These are phyloP conservation scores for Drosophila glabriapex DNA, from an alignment of 2,888 invertebrate species.

Conservation along the genomic window DNA sequence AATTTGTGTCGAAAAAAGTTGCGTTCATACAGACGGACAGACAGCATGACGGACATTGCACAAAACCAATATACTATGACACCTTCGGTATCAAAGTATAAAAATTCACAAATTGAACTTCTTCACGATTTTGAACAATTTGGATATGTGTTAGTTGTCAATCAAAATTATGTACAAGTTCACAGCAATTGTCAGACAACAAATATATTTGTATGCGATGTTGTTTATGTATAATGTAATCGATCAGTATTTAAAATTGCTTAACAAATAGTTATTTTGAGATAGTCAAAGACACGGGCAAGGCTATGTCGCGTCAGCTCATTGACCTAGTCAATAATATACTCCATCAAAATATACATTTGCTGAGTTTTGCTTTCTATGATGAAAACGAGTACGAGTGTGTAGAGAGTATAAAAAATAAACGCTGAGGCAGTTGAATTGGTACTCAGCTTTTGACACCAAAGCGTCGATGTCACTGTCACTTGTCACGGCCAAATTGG, in stretches of 20 bases:
- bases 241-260: not conserved
- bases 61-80: too few species aligned
- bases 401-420: constrained; percentile 19
- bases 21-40: not conserved
- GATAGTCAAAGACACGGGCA: not conserved
- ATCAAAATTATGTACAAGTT: not conserved
- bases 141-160: not conserved
- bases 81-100: not conserved
- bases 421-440: constrained; percentile 39
- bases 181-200: not conserved
- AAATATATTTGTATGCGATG: not conserved
- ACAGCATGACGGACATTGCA: too few species aligned
- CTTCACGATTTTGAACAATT: not conserved
- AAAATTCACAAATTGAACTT: not conserved
- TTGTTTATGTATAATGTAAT: not conserved
- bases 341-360: too few species aligned
- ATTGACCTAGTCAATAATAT: not conserved
- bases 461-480: constrained; percentile 70
- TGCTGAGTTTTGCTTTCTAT: not conserved
- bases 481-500: constrained; percentile 75
- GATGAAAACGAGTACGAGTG: not conserved
- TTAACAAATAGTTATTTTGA: not conserved
- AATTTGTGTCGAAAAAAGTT: not conserved
- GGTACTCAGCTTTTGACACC: constrained; percentile 57
- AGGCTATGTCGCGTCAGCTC: not conserved